phyloP scores from a whole-genome alignment of 2,113 vertebrate genomes.

The Oenanthe oenanthe region DNA sequence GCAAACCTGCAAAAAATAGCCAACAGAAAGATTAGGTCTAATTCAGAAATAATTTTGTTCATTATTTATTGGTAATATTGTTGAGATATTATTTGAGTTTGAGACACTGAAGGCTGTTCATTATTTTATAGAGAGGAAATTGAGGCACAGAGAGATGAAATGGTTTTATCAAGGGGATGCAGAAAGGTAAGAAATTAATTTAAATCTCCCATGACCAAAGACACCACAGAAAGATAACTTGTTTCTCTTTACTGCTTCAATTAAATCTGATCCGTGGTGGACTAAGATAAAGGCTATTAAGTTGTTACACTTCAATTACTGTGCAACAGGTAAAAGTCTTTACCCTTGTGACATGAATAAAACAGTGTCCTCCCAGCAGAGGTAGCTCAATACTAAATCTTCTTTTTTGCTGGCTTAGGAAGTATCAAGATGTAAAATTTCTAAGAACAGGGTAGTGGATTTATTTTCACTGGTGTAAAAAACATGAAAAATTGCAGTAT shows the following conservation, averaged over 20 bases:
- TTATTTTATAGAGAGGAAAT: neutral
- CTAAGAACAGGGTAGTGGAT: neutral
- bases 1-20: neutral
- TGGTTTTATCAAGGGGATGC: neutral
- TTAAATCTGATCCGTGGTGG: neutral
- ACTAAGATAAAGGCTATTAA: neutral
- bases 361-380: neutral
- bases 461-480: neutral
- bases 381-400: neutral
- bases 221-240: neutral
- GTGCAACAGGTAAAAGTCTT: neutral
- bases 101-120: neutral
- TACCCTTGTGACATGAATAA: neutral
- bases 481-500: neutral
- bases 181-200: neutral
- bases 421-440: neutral
- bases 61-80: neutral
- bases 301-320: neutral
- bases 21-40: neutral
- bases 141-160: neutral
- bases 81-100: neutral
- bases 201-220: neutral
- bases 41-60: neutral
- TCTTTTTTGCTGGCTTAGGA: neutral
- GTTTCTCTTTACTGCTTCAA: neutral